Base-by-base conservation (phyloP, 2,113 vertebrate genomes). In the Sterrhoptilus dennistouni region DNA sequence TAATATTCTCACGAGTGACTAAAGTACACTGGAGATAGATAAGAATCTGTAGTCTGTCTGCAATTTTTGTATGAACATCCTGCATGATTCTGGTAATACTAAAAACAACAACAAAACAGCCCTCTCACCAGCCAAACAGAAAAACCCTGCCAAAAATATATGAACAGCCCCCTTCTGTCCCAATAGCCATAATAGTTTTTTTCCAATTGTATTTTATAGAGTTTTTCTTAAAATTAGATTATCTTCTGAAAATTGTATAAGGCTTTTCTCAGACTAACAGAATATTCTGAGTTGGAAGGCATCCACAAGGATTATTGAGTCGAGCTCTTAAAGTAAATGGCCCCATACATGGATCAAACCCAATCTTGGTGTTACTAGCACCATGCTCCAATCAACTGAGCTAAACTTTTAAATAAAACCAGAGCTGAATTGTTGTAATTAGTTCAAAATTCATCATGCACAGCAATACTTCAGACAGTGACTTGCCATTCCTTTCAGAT, bases 41-140 rank as follows among this genome's bases (percentile, higher is more conserved):
- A 96, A 95, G 86, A 77, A 95, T 96, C 89, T 90, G 52, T 63
- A 47, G 47, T 87, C 60, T 87, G 76, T 90, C 91, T 92, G 94
- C 86, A 81, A 14, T 77, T 92, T 95, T 95, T 72, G 3, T 83
- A 23, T 93, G 76, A 70, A 95, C 76, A 93, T 95, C 94, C 94
- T 95, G 95, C 59, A 70, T 60, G 42, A 81, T 95, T 93, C 89
- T 95, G 76, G 56, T 95, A 90, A 89, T 45, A 35, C 29, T 40
- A 47, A 95, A 91, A 93, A 14, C 79, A 93, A 77, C 65, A 89
- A 77, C n/a, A 76, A 94, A 85, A 89, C 50, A 70, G 24, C n/a
- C 45, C 19, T n/a, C 8, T 9, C 25, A 40, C 20, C 40, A 76
- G 36, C 54, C 35, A 70, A 80, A 42, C 38, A 91, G 75, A 80